A percentile compares a stretch with the other conserved stretches of the same genome.
phyloP scores from a whole-genome alignment of 35 echinoderm and acorn worm genomes.

The Holothuria glaberrima region DNA sequence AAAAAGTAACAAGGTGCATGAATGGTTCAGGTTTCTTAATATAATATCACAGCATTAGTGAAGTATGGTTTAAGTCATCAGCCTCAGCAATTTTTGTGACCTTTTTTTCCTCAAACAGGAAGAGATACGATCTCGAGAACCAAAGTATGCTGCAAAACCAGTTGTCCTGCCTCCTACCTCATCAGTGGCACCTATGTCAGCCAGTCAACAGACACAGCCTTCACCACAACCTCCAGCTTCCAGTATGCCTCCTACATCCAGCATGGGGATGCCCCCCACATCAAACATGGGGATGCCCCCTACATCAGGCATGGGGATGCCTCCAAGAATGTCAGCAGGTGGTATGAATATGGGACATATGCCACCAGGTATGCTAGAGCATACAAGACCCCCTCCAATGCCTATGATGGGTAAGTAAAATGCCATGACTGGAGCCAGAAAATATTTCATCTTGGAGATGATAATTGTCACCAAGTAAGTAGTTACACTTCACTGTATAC shows the following conservation, averaged over 20 bases:
- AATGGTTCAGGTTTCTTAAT: too few relatives aligned
- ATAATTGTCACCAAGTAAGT: too few relatives aligned
- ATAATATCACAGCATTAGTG: too few relatives aligned
- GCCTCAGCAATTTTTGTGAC: too few relatives aligned
- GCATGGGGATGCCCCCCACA: too few relatives aligned
- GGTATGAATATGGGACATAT: conserved; percentile 15
- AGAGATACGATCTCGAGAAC: background rate
- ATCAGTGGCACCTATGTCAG: background rate
- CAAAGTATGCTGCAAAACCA: conserved; percentile 8
- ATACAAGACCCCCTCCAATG: conserved; percentile 30
- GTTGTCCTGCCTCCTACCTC: background rate
- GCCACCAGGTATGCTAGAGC: conserved; percentile 33
- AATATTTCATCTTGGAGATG: too few relatives aligned
- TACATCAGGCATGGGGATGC: conserved; percentile 6
- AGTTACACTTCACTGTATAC: too few relatives aligned
- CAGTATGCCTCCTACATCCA: too few relatives aligned
- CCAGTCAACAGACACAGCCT: background rate
- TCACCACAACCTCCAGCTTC: conserved; percentile 15
- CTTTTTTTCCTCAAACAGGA: background rate
- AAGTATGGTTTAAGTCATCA: too few relatives aligned
- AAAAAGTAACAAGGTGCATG: too few relatives aligned
- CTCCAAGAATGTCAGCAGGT: conserved; percentile 9
- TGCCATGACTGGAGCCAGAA: too few relatives aligned
- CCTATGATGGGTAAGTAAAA: conserved; percentile 23
- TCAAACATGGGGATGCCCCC: too few relatives aligned